A percentile compares a stretch with the other conserved stretches of the same genome.
phyloP scores from a whole-genome alignment of 2,113 vertebrate species.

The Panthera uncia region DNA sequence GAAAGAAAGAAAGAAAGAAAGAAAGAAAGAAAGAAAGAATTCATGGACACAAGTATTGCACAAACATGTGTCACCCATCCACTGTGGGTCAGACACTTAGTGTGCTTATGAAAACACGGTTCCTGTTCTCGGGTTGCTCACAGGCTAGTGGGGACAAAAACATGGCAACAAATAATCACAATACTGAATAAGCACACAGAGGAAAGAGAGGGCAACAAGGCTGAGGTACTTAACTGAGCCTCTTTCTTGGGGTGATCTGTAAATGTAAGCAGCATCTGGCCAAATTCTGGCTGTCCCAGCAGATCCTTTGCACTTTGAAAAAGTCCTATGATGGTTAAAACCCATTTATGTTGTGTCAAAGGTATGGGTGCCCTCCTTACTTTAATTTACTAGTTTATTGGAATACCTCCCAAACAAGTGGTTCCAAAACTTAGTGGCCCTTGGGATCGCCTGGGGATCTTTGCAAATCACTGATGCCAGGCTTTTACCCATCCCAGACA shows the following conservation, averaged over 20 bases:
- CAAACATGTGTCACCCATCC: neutral
- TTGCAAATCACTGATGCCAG: neutral
- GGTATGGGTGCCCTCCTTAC: neutral
- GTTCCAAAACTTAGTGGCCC: neutral
- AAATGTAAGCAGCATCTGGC: neutral
- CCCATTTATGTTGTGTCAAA: neutral
- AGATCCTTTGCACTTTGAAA: neutral
- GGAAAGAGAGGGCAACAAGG: accelerated
- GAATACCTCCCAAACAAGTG: neutral
- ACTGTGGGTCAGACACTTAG: neutral
- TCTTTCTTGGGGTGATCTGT: neutral
- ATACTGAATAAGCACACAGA: neutral
- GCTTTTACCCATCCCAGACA: neutral
- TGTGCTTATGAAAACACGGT: neutral
- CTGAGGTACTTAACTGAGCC: accelerated
- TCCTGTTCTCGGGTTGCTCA: neutral
- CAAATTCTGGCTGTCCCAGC: neutral
- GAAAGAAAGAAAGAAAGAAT: neutral
- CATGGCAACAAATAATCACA: neutral
- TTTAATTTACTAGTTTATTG: neutral
- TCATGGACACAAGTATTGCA: neutral
- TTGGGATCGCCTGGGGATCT: neutral
- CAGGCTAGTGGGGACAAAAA: neutral
- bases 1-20: neutral
- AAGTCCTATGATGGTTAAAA: neutral